These are phyloP conservation scores for Galeruca laticollis DNA, from an alignment of 2,888 invertebrate species.

Conservation along the genomic window DNA sequence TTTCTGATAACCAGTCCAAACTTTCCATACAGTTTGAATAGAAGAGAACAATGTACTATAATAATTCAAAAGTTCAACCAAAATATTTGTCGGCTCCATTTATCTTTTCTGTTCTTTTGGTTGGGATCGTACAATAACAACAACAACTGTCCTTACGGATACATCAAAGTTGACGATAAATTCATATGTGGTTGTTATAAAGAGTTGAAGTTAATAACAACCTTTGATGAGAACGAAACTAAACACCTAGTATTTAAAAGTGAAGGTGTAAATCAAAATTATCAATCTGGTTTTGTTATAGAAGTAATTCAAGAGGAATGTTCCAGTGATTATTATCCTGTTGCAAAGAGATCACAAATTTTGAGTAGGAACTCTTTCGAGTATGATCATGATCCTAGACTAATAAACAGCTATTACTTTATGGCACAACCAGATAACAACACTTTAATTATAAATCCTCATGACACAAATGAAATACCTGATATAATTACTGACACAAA, in stretches of 20 bases:
- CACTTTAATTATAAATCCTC: slow-evolving; percentile 31
- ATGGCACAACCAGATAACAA: slow-evolving; percentile 56
- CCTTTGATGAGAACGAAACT: slow-evolving; percentile 59
- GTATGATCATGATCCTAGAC: slow-evolving; percentile 24
- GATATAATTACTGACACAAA: slow-evolving; percentile 48
- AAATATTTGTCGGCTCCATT: slow-evolving; percentile 69
- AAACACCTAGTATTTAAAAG: slow-evolving; percentile 68
- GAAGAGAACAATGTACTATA: slow-evolving; percentile 68
- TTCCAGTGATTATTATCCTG: slow-evolving; percentile 59
- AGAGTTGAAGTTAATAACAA: slow-evolving; percentile 62
- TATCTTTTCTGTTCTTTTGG: slow-evolving; percentile 71
- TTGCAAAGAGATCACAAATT: slow-evolving; percentile 52
- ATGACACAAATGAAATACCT: slow-evolving; percentile 53
- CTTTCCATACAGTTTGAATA: slow-evolving; percentile 67
- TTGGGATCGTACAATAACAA: slow-evolving; percentile 65
- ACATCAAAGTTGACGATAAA: slow-evolving; percentile 71
- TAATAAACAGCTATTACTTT: slow-evolving; percentile 58
- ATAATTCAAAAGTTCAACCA: slow-evolving; percentile 67
- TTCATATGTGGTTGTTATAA: slow-evolving; percentile 72
- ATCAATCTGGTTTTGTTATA: slow-evolving; percentile 69
- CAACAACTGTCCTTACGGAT: slow-evolving; percentile 67
- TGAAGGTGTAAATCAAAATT: slow-evolving; percentile 63
- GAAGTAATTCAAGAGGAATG: slow-evolving; percentile 72
- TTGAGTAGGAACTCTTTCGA: slow-evolving; percentile 26
- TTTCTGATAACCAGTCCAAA: slow-evolving; percentile 71